Evolutionary conservation across 2,888 invertebrate genomes (phyloP), one percentile per base, ranked within the genome.

Genomic region (Latrodectus hesperus): DNA sequence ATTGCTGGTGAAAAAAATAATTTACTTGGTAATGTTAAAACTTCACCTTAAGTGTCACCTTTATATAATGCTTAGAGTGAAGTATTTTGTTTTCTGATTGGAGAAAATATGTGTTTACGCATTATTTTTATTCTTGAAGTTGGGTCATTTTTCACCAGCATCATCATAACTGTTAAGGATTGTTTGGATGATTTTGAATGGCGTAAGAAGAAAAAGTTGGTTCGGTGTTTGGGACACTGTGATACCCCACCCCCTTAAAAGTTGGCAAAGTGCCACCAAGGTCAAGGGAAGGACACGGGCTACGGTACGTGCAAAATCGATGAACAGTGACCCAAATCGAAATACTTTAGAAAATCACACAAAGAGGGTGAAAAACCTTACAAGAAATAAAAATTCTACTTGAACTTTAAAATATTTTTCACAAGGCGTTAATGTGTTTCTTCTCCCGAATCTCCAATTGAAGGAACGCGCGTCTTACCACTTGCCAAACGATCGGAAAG

Each of bases 181-280:
- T 60, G n/a, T 60, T 60, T 60, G 14, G 60, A 60, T 9, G 60
- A 60, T 60, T 60, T n/a, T 60, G 12, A 60, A 16, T 60, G 60
- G 60, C 0, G 60, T 11, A 10, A 60, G n/a, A 11, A 12, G 60
- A 60, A 60, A 60, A 60, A 12, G 6, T 60, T 60, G 12, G 11
- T 60, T 60, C 14, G 60, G 60, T 60, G 60, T n/a, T 60, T 12
- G 60, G 12, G n/a, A 60, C 12, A 60, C n/a, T 55, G 16, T 55
- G 5, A 55, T 55, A 6, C 38, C 38, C 55, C 9, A 14, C 55
- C 67, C 73, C 83, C 70, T 53, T 64, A 67, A 82, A 84, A 84
- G 77, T 84, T 84, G 84, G 84, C 84, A 84, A 55, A 74, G 53
- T 84, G 84, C 84, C 84, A 84, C 84, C 77, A 71, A 72, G 84